A percentile compares a stretch with the other conserved stretches of the same genome.
These are phyloP conservation scores for Gambusia affinis DNA, from an alignment of 2,113 vertebrate species.

Conservation along the genomic window DNA sequence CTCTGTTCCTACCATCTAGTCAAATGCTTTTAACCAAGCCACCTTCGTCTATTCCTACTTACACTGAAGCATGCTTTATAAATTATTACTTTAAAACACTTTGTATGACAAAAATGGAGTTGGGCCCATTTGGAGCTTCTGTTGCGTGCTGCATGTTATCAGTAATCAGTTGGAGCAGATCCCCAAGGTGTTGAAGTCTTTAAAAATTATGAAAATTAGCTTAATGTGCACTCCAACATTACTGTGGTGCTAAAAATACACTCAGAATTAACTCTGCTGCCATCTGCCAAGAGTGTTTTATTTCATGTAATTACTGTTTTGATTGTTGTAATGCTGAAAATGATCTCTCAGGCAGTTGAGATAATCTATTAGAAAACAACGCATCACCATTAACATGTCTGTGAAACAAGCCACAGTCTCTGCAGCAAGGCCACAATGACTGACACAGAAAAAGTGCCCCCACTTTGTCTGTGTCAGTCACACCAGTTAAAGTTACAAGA, in stretches of 20 bases:
- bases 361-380: background rate
- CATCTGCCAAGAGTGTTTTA: slow-evolving; percentile 22
- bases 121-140: slow-evolving; percentile 12
- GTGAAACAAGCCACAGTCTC: background rate
- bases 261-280: slow-evolving; percentile 24
- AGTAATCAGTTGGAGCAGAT: slow-evolving; percentile 28
- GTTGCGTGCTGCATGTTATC: slow-evolving; percentile 13
- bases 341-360: slow-evolving; percentile 18
- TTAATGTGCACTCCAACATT: slow-evolving; percentile 32
- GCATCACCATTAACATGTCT: background rate
- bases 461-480: no score
- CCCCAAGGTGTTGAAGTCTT: slow-evolving; percentile 23
- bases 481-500: no score
- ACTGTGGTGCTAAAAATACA: slow-evolving; percentile 21
- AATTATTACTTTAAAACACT: slow-evolving; percentile 54
- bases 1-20: slow-evolving; percentile 35
- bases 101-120: slow-evolving; percentile 46
- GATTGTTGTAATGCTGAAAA: slow-evolving; percentile 24
- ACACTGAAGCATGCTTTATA: slow-evolving; percentile 43
- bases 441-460: no score
- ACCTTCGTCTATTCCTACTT: slow-evolving; percentile 40
- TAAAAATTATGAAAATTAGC: slow-evolving; percentile 32
- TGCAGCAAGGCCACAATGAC: background rate
- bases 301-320: slow-evolving; percentile 44
- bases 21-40: slow-evolving; percentile 60